Evolutionary conservation across 2,888 invertebrate genomes (phyloP).

Genomic region (Eumacrocentrus americanus): DNA sequence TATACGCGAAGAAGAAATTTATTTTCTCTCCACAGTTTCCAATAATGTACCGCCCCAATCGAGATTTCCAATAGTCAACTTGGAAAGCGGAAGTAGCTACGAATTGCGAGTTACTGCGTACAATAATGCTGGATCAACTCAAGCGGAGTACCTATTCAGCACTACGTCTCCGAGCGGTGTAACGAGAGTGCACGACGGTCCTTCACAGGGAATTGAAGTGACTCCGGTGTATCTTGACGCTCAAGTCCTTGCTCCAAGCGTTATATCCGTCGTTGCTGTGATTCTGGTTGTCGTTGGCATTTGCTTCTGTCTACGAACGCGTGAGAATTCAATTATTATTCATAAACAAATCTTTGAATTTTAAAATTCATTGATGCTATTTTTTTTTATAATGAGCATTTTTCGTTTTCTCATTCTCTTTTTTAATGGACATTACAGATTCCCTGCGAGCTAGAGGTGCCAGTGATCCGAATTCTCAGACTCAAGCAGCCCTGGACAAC

Average conservation of each 20-base stretch:
- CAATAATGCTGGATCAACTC: constrained; percentile 70
- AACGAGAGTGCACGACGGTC: constrained; percentile 54
- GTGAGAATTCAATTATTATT: constrained; percentile 54
- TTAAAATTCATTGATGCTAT: background rate
- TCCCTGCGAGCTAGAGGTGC: constrained; percentile 47
- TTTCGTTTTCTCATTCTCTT: background rate
- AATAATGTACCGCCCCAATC: constrained; percentile 63
- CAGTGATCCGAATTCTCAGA: constrained; percentile 55
- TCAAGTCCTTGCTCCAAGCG: constrained; percentile 64
- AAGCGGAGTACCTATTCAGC: constrained; percentile 66
- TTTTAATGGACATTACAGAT: constrained; percentile 44
- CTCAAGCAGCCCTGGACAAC: constrained; percentile 57
- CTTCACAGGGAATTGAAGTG: constrained; percentile 47
- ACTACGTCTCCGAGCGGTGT: constrained; percentile 65
- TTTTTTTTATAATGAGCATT: too few relatives aligned
- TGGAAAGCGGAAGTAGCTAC: constrained; percentile 64
- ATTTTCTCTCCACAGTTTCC: constrained; percentile 55
- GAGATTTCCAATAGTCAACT: constrained; percentile 62
- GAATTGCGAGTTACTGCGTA: constrained; percentile 67
- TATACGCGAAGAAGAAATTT: too few relatives aligned
- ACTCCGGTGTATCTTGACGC: constrained; percentile 61
- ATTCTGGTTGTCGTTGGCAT: constrained; percentile 65
- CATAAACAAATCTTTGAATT: background rate
- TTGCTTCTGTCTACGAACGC: constrained; percentile 65
- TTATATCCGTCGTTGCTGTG: constrained; percentile 64